phyloP scores from a whole-genome alignment of 2,888 invertebrate genomes.

The Cephalotes varians region DNA sequence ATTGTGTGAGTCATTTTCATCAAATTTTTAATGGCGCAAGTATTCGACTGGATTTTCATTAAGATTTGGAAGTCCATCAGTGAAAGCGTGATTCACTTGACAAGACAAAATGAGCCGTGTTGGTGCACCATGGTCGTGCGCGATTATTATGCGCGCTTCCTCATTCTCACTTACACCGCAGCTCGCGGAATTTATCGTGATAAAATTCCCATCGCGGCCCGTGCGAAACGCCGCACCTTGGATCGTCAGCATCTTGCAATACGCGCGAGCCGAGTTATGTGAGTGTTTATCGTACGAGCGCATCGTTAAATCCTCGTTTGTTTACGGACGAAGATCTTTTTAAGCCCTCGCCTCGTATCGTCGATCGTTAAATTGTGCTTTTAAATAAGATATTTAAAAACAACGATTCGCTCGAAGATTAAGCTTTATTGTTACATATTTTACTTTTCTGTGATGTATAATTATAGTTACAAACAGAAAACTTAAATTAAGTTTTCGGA shows the following conservation, averaged over 20 bases:
- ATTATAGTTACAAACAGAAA: background rate
- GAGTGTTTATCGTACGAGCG: conserved; percentile 27
- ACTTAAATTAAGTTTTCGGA: background rate
- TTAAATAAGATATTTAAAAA: conserved; percentile 20
- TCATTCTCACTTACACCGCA: conserved; percentile 68
- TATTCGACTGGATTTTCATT: background rate
- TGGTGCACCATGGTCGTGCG: conserved; percentile 57
- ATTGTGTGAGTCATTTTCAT: no score
- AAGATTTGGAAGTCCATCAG: background rate
- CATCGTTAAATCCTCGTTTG: conserved; percentile 27
- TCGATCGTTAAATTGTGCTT: conserved; percentile 4
- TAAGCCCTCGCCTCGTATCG: background rate
- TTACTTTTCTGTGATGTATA: background rate
- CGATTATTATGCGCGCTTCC: conserved; percentile 69
- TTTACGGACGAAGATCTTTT: conserved; percentile 15
- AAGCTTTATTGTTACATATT: background rate
- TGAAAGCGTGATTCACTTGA: conserved; percentile 2
- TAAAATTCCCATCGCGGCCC: conserved; percentile 58
- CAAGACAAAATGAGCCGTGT: background rate
- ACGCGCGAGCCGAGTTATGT: conserved; percentile 28
- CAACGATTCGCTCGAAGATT: background rate
- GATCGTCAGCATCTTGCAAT: conserved; percentile 23
- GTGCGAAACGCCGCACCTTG: conserved; percentile 26
- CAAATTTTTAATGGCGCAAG: background rate
- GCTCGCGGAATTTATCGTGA: conserved; percentile 66